Percentiles rank a stretch among this genome's conserved stretches.
Conservation (phyloP, 2,888 invertebrate species). For the Yponomeuta plumbellus region DNA sequence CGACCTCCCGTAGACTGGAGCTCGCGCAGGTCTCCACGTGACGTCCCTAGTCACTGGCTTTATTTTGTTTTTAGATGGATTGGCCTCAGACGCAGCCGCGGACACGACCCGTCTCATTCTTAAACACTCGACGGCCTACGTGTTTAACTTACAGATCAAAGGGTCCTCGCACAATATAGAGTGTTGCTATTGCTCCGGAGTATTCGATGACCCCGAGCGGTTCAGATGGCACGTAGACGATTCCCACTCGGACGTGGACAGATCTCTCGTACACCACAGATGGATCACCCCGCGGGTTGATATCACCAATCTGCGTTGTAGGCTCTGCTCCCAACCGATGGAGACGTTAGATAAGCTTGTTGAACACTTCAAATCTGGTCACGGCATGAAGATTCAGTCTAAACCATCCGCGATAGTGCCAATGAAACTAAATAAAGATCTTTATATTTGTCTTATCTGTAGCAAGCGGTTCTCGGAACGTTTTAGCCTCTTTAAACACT, state of each 20-base stretch:
- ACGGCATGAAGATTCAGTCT: neutral
- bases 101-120: neutral
- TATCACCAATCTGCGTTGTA: slow-evolving; percentile 9
- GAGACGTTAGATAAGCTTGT: neutral
- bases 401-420: slow-evolving; percentile 2
- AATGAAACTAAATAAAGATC: neutral
- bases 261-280: neutral
- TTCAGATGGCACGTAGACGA: slow-evolving; percentile 10
- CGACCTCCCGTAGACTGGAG: neutral
- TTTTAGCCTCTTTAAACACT: slow-evolving; percentile 47
- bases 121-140: slow-evolving; percentile 10
- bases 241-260: neutral
- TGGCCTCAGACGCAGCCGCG: slow-evolving; percentile 3
- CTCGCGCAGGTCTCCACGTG: neutral
- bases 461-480: slow-evolving; percentile 2
- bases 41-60: neutral
- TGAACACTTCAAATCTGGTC: neutral
- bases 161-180: neutral
- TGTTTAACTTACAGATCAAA: slow-evolving; percentile 12
- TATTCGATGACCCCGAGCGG: slow-evolving; percentile 2
- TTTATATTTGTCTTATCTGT: slow-evolving; percentile 17
- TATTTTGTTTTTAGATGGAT: slow-evolving; percentile 1
- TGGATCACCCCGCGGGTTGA: slow-evolving; percentile 14
- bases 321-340: slow-evolving; percentile 5
- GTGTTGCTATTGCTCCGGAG: slow-evolving; percentile 11